phyloP scores from a whole-genome alignment of 2,797 vertebrate species.

The Lagocephalus sceleratus region DNA sequence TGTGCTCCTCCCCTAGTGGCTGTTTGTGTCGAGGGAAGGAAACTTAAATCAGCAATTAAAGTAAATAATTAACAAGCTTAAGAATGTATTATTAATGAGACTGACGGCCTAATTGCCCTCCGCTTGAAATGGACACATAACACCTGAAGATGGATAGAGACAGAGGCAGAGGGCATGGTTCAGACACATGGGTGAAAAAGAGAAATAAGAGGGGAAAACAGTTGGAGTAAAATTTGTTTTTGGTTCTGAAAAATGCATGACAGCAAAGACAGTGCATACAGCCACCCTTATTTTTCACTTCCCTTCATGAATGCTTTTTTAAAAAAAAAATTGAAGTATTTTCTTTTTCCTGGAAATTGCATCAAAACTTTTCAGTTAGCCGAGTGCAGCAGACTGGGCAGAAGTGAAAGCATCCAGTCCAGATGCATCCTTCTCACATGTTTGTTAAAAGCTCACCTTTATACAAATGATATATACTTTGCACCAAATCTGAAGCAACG shows the following conservation, averaged over 20 bases:
- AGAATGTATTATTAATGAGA: slow-evolving; percentile 88
- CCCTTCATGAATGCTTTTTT: no score
- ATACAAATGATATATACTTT: no score
- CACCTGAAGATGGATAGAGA: slow-evolving; percentile 57
- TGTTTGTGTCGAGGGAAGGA: slow-evolving; percentile 76
- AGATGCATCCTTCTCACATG: no score
- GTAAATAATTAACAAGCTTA: slow-evolving; percentile 87
- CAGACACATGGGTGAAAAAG: neutral
- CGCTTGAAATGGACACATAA: slow-evolving; percentile 67
- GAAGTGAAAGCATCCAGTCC: no score
- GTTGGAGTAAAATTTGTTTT: no score
- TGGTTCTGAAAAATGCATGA: neutral
- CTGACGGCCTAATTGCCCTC: slow-evolving; percentile 75
- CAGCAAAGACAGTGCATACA: neutral
- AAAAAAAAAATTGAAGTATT: no score
- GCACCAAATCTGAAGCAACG: no score
- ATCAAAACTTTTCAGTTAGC: no score
- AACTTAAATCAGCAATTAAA: slow-evolving; percentile 89
- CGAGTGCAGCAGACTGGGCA: no score
- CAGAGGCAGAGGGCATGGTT: neutral
- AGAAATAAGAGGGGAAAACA: neutral
- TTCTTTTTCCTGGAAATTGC: no score
- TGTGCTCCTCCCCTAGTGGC: slow-evolving; percentile 28
- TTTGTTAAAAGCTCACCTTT: no score
- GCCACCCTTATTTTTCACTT: no score